Evolutionary conservation across 2,888 invertebrate genomes (phyloP).

Genomic region (Prenolepis imparis): DNA sequence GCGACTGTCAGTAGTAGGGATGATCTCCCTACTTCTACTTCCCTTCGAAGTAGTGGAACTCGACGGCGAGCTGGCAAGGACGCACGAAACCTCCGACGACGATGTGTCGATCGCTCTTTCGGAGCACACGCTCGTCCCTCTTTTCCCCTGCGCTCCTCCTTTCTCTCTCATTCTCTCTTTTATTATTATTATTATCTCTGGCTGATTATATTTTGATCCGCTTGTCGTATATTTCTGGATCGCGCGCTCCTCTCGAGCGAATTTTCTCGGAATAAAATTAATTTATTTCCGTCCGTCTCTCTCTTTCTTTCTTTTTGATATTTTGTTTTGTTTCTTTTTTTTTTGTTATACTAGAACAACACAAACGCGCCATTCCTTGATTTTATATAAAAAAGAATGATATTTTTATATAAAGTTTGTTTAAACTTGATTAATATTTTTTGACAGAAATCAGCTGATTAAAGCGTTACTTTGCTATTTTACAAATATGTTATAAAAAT

Average conservation of each 20-base stretch:
- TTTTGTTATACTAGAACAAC: not conserved
- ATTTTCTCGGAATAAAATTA: not conserved
- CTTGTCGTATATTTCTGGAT: not conserved
- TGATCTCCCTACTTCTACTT: conserved; percentile 35
- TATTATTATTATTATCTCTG: not conserved
- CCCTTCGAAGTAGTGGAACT: not conserved
- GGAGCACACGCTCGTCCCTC: not conserved
- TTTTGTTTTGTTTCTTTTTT: not conserved
- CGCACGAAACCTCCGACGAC: conserved; percentile 27
- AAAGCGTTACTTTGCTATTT: no score
- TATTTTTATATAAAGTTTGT: no score
- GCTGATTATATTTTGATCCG: not conserved
- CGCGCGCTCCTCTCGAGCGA: not conserved
- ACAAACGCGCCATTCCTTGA: no score
- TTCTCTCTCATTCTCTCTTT: not conserved
- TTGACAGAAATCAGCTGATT: no score
- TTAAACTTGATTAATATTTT: no score
- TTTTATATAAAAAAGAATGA: no score
- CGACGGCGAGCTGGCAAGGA: conserved; percentile 36
- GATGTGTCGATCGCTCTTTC: conserved; percentile 29
- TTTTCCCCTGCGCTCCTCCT: no score
- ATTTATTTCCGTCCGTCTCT: not conserved
- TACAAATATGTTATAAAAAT: no score
- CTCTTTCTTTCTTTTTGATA: not conserved
- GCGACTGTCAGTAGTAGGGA: conserved; percentile 28